Percentiles rank a stretch among this genome's conserved stretches.
phyloP scores from a whole-genome alignment of 1,140 invertebrate genomes.

The Platyscapa corneri region DNA sequence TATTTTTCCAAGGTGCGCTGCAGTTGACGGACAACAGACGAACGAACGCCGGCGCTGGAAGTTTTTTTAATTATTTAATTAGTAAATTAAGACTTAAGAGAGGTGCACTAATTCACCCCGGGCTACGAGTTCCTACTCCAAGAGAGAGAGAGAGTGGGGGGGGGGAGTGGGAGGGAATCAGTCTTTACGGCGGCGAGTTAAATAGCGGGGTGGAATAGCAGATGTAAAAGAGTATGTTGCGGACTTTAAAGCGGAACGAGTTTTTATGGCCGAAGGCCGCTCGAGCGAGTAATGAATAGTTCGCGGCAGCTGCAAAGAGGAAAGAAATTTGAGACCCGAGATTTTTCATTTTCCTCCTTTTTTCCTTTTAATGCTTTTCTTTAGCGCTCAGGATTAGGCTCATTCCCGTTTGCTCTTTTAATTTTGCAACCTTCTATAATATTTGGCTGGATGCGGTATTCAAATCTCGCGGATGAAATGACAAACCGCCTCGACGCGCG shows the following conservation, averaged over 20 bases:
- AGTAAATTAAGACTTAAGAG: constrained; percentile 44
- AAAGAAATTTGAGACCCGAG: not conserved
- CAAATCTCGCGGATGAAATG: too few relatives aligned
- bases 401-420: not conserved
- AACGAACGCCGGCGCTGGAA: not conserved
- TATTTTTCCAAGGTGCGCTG: not conserved
- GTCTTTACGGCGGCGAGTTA: not conserved
- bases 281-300: constrained; percentile 38
- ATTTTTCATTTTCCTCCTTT: not conserved
- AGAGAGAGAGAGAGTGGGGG: not conserved
- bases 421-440: too few relatives aligned
- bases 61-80: constrained; percentile 53
- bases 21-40: constrained; percentile 25
- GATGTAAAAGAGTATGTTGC: constrained; percentile 17
- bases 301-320: not conserved
- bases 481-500: too few relatives aligned
- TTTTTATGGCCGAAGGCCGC: not conserved
- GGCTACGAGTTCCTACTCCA: not conserved
- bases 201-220: not conserved
- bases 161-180: not conserved
- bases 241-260: not conserved
- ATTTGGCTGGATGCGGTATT: too few relatives aligned
- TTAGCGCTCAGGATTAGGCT: not conserved
- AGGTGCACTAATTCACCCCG: not conserved
- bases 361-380: not conserved